phyloP scores from a whole-genome alignment of 2,113 vertebrate species.

The Agelaius tricolor region DNA sequence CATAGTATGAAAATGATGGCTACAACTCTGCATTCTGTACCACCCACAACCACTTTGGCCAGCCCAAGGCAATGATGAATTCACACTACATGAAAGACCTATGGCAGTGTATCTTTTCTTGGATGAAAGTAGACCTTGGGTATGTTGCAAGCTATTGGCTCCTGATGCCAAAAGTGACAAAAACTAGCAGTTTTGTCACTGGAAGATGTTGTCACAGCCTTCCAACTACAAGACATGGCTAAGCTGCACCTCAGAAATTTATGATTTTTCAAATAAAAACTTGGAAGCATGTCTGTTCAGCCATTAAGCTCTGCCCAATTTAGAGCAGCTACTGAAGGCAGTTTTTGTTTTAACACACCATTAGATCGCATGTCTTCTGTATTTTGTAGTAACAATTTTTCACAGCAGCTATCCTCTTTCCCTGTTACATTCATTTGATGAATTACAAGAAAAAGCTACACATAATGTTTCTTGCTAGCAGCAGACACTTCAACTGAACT shows the following conservation, averaged over 20 bases:
- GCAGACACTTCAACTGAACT: neutral
- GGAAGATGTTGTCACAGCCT: neutral
- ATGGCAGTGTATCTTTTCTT: neutral
- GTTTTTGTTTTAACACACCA: neutral
- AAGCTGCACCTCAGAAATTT: neutral
- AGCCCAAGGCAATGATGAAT: neutral
- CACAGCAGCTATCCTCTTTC: neutral
- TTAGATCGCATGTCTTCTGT: neutral
- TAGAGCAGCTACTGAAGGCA: neutral
- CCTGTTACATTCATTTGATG: neutral
- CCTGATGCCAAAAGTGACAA: neutral
- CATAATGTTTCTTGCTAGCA: neutral
- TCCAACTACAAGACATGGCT: neutral
- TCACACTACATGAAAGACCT: neutral
- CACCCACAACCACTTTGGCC: neutral
- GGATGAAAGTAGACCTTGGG: neutral
- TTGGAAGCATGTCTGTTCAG: neutral
- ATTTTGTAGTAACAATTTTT: conserved; percentile 11
- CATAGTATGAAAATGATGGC: neutral
- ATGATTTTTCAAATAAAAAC: neutral
- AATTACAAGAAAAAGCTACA: neutral
- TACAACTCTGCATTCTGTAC: neutral
- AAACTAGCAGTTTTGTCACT: neutral
- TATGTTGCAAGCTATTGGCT: neutral
- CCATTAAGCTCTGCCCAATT: neutral